Evolutionary conservation across 2,888 invertebrate genomes (phyloP).

Genomic region (Eilema sororculum): DNA sequence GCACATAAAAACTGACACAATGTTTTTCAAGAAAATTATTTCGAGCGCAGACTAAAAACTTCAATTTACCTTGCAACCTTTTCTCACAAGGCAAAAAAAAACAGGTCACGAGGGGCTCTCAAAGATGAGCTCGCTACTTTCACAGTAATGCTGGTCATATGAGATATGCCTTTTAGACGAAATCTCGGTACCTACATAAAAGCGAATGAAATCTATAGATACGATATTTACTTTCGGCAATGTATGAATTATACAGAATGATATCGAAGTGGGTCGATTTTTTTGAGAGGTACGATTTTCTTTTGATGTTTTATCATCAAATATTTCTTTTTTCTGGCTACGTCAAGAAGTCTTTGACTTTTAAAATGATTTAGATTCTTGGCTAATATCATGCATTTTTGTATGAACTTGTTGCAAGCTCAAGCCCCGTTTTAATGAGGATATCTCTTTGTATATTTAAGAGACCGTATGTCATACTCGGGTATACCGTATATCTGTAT

Average conservation of each 20-base stretch:
- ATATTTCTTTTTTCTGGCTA: too few species aligned
- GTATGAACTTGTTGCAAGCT: too few species aligned
- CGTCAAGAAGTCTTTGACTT: too few species aligned
- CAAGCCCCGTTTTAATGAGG: too few species aligned
- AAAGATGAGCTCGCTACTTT: constrained; percentile 26
- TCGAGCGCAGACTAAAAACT: neutral
- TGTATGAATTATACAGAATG: constrained; percentile 2
- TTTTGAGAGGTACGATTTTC: neutral
- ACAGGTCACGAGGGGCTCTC: constrained; percentile 41
- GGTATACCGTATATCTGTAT: too few species aligned
- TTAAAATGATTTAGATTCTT: too few species aligned
- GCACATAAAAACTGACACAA: neutral
- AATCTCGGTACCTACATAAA: neutral
- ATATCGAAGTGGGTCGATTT: neutral
- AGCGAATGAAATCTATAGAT: neutral
- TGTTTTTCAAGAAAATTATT: neutral
- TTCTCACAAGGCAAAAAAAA: constrained; percentile 19
- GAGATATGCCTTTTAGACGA: constrained; percentile 13
- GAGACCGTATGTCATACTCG: too few species aligned
- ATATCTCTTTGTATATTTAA: too few species aligned
- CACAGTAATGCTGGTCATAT: constrained; percentile 6
- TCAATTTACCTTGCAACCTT: constrained; percentile 10
- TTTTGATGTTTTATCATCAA: neutral
- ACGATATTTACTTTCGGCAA: neutral
- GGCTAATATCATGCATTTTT: too few species aligned